Base-by-base conservation (phyloP, 2,797 vertebrate genomes). In the Furcifer pardalis region DNA sequence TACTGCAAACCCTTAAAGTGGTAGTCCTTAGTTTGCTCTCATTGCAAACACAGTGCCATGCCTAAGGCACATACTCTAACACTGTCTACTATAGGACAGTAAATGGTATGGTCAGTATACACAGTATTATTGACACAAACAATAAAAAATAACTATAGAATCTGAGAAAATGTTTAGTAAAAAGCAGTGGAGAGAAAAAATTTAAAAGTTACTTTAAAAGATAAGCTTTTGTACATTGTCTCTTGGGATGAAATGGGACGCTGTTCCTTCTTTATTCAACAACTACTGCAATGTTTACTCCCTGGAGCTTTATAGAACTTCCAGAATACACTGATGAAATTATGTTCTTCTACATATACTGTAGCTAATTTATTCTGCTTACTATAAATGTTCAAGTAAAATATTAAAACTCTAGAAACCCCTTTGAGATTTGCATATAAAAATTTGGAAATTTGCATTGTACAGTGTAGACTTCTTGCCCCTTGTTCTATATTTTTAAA, bases 291-390 rank as follows among this genome's bases (percentile, higher is more conserved):
- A 83, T 81, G 85, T 89, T 12, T 76, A 84, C 86, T 92, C 91
- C 77, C 87, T 86, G 84, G 85, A 62, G 19, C 87, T 93, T 91
- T 89, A 88, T 81, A 65, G 35, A 60, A 89, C 5, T 69, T 4
- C 40, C 69, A 84, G 89, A 91, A 88, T 82, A 74, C 90, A 82
- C 92, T 91, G 90, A 72, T 82, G 74, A 79, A 91, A 89, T 93
- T 94, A 90, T 90, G 91, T 73, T 56, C 40, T 88, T 85, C 72
- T 93, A 93, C 82, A 93, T 84, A 23, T 83, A 80, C 85, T 84
- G 32, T 91, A 90, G 93, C 76, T 91, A 93, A 92, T 90, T 84
- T 82, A 94, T 90, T 88, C 87, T 87, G 90, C 86, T 93, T 91
- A 68, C 44, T 90, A 88, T 83, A 92, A 79, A 32, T 46, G 40